Conservation (phyloP, 2,797 vertebrate genomes). For the Dipus sagitta region DNA sequence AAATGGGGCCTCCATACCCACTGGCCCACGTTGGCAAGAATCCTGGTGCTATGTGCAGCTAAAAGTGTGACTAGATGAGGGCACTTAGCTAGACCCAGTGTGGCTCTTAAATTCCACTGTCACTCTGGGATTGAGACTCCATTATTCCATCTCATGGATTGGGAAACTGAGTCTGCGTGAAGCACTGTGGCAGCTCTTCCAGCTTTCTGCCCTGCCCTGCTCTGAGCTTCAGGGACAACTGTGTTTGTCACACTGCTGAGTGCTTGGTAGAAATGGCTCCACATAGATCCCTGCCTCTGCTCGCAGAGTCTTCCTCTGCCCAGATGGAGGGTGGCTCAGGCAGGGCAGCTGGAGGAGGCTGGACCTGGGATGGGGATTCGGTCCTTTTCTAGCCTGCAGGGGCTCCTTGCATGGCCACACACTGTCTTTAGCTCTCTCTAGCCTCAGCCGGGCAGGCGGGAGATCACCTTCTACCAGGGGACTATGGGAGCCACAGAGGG, state of each 20-base stretch:
- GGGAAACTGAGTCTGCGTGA: not conserved
- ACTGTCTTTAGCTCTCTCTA: not conserved
- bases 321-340: not conserved
- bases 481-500: not conserved
- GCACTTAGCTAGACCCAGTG: accelerated
- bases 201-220: not conserved
- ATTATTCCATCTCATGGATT: not conserved
- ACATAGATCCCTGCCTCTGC: not conserved
- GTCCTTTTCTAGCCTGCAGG: not conserved
- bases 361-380: not conserved
- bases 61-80: accelerated
- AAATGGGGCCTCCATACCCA: not conserved
- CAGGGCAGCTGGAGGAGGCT: not conserved
- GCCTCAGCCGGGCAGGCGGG: not conserved
- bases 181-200: too few relatives aligned
- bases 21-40: too few relatives aligned
- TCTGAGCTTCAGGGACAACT: not conserved
- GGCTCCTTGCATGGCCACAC: not conserved
- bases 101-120: not conserved
- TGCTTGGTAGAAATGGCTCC: not conserved
- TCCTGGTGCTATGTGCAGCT: not conserved
- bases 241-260: not conserved
- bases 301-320: not conserved
- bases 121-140: not conserved
- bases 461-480: not conserved